phyloP scores from a whole-genome alignment of 2,888 invertebrate genomes.

The Tipula unca region DNA sequence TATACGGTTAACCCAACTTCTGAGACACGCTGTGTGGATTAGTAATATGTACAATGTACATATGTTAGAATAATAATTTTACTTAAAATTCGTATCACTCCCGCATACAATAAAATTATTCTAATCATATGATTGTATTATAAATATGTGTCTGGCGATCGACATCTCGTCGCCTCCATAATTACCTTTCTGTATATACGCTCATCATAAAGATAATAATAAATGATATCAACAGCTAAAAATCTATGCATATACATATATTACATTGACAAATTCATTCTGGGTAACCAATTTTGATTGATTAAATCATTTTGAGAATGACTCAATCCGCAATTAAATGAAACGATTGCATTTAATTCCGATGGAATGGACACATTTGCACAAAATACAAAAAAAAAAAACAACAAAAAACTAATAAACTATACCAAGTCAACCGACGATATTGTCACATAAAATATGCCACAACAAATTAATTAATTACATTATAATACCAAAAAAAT shows the following conservation, averaged over 20 bases:
- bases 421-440: conserved; percentile 8
- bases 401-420: neutral
- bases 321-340: neutral
- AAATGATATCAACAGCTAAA: neutral
- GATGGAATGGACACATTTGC: neutral
- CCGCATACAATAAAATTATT: neutral
- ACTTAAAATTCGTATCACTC: neutral
- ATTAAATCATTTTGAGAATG: neutral
- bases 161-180: neutral
- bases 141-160: neutral
- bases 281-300: neutral
- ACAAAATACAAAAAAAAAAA: neutral
- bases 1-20: neutral
- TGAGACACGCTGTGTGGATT: neutral
- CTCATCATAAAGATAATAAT: neutral
- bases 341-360: neutral
- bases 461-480: conserved; percentile 8
- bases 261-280: neutral
- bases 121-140: neutral
- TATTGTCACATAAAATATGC: conserved; percentile 14
- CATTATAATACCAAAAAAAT: neutral
- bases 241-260: neutral
- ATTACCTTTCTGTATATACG: neutral
- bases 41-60: neutral
- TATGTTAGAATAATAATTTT: neutral